A percentile compares a stretch with the other conserved stretches of the same genome.
These are phyloP conservation scores for Bilobella aurantiaca DNA, from an alignment of 1,140 invertebrate species.

Conservation along the genomic window DNA sequence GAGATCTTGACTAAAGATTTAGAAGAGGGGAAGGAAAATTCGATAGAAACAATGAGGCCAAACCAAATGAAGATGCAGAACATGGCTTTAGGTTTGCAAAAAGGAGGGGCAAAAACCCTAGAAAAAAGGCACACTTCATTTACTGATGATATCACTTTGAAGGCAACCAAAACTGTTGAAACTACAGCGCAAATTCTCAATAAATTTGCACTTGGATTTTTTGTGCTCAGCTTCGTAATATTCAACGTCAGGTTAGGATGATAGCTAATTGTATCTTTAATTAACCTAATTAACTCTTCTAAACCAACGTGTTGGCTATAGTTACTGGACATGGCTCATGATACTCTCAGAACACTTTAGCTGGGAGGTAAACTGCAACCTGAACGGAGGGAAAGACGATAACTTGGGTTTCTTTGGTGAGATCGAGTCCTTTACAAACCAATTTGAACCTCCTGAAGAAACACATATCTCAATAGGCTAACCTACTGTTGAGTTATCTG, in stretches of 20 bases:
- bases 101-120: too few relatives aligned
- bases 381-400: neutral
- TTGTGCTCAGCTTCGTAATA: neutral
- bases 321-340: conserved; percentile 16
- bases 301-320: too few relatives aligned
- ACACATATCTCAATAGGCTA: too few relatives aligned
- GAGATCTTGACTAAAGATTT: neutral
- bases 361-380: conserved; percentile 13
- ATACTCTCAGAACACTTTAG: conserved; percentile 3
- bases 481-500: too few relatives aligned
- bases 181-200: conserved; percentile 8
- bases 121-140: neutral
- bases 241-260: conserved; percentile 16
- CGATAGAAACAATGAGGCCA: too few relatives aligned
- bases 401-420: too few relatives aligned
- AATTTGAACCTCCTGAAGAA: too few relatives aligned
- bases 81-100: too few relatives aligned
- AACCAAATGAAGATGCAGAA: neutral
- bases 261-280: too few relatives aligned
- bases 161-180: neutral
- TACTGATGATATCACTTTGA: neutral
- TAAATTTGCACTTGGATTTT: conserved; percentile 16
- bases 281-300: too few relatives aligned
- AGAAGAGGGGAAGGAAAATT: too few relatives aligned
- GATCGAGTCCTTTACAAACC: too few relatives aligned